phyloP scores from a whole-genome alignment of 1,140 invertebrate genomes.

The Heliconius eleuchia region DNA sequence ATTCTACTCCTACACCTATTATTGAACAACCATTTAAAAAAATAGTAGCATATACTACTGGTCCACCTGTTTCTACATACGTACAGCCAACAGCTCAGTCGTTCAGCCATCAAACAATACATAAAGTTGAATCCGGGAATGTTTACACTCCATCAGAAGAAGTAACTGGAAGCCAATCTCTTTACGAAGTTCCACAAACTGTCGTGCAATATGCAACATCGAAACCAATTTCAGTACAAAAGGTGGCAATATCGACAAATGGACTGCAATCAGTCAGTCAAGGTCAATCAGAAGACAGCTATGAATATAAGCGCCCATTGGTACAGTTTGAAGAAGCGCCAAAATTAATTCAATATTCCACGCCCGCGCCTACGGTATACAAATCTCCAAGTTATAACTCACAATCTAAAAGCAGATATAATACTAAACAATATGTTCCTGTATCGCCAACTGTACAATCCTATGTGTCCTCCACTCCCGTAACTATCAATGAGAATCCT shows the following conservation, averaged over 20 bases:
- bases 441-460: slow-evolving; percentile 44
- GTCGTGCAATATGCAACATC: slow-evolving; percentile 54
- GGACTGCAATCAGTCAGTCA: slow-evolving; percentile 56
- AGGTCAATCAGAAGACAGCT: slow-evolving; percentile 39
- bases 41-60: slow-evolving; percentile 79
- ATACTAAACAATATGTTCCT: slow-evolving; percentile 35
- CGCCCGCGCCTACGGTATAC: slow-evolving; percentile 39
- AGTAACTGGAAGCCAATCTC: slow-evolving; percentile 39
- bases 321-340: slow-evolving; percentile 46
- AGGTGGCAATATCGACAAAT: slow-evolving; percentile 51
- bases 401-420: slow-evolving; percentile 39
- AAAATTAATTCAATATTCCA: slow-evolving; percentile 47
- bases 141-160: slow-evolving; percentile 46
- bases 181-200: slow-evolving; percentile 53
- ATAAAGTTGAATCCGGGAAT: slow-evolving; percentile 58
- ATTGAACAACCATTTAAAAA: slow-evolving; percentile 76
- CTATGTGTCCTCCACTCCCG: slow-evolving; percentile 43
- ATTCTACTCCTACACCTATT: slow-evolving; percentile 59
- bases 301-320: slow-evolving; percentile 43
- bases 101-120: slow-evolving; percentile 63
- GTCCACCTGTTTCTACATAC: slow-evolving; percentile 52
- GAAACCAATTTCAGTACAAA: slow-evolving; percentile 48
- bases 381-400: slow-evolving; percentile 42
- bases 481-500: slow-evolving; percentile 63
- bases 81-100: slow-evolving; percentile 55